Evolutionary conservation across 2,888 invertebrate species (phyloP).

Genomic region (Spisula solida): DNA sequence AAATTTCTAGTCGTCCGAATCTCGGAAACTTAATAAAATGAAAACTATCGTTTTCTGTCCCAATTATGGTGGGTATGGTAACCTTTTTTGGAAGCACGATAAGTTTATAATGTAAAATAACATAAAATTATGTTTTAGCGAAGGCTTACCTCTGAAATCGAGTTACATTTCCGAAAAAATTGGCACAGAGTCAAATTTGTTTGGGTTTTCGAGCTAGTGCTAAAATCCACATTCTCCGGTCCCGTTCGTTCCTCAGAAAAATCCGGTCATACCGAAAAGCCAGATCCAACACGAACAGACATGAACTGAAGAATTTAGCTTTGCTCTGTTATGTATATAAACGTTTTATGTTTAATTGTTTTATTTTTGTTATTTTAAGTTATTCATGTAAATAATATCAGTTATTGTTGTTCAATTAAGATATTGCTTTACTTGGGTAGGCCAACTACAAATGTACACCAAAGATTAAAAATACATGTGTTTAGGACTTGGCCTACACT

Average conservation of each 20-base stretch:
- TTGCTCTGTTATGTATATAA: too few relatives aligned
- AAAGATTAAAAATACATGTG: too few relatives aligned
- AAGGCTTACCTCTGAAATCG: not conserved
- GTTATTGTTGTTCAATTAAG: too few relatives aligned
- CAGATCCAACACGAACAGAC: too few relatives aligned
- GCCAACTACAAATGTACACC: too few relatives aligned
- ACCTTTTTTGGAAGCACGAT: not conserved
- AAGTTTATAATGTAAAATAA: not conserved
- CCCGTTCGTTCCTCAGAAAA: not conserved
- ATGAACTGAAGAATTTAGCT: too few relatives aligned
- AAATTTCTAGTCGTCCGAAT: not conserved
- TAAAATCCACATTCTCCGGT: not conserved
- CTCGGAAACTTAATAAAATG: not conserved
- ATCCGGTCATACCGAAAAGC: not conserved
- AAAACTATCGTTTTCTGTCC: not conserved
- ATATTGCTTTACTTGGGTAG: too few relatives aligned
- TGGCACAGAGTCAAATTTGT: not conserved
- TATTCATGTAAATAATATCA: too few relatives aligned
- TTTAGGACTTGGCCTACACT: too few relatives aligned
- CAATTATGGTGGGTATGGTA: not conserved
- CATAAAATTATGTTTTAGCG: not conserved
- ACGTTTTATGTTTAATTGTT: too few relatives aligned
- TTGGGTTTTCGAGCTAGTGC: not conserved
- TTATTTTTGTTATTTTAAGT: too few relatives aligned
- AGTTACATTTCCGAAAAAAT: slow-evolving; percentile 11